Percentiles rank a stretch among this genome's conserved stretches.
Conservation (phyloP, 2,888 invertebrate genomes). For the Vesta saturnalis region DNA sequence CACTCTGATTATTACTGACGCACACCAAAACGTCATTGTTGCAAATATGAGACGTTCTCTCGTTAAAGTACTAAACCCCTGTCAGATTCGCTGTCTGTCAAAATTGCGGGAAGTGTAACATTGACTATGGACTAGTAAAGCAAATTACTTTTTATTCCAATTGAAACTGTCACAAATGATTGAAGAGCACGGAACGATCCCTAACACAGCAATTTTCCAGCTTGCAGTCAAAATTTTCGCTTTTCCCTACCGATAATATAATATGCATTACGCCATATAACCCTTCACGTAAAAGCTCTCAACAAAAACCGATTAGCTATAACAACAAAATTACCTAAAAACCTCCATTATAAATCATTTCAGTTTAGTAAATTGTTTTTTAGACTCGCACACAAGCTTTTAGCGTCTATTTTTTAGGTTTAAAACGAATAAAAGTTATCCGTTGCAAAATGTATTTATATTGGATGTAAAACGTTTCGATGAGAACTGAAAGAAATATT, state of each 20-base stretch:
- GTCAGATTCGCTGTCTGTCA: constrained; percentile 35
- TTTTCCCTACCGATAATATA: constrained; percentile 15
- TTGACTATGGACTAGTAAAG: constrained; percentile 24
- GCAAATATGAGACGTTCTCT: constrained; percentile 31
- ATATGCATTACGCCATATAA: constrained; percentile 8
- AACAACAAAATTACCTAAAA: constrained; percentile 12
- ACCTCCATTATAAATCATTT: not conserved
- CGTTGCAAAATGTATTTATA: too few relatives aligned
- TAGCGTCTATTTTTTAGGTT: not conserved
- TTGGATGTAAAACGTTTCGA: constrained; percentile 21
- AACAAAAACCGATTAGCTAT: constrained; percentile 14
- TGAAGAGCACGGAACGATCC: constrained; percentile 30
- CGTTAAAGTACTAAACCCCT: constrained; percentile 28
- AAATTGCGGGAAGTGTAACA: constrained; percentile 31
- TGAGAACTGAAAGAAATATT: constrained; percentile 26
- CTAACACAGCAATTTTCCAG: constrained; percentile 20
- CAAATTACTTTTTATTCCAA: constrained; percentile 34
- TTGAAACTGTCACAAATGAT: constrained; percentile 36
- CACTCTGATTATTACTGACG: constrained; percentile 29
- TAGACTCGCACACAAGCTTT: not conserved
- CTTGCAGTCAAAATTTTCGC: not conserved
- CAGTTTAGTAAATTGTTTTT: constrained; percentile 9
- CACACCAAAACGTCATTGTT: constrained; percentile 30
- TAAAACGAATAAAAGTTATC: too few relatives aligned
- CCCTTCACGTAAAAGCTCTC: constrained; percentile 19